Evolutionary conservation across 1,140 invertebrate species (phyloP).

Genomic region (Dendrolimus punctatus): DNA sequence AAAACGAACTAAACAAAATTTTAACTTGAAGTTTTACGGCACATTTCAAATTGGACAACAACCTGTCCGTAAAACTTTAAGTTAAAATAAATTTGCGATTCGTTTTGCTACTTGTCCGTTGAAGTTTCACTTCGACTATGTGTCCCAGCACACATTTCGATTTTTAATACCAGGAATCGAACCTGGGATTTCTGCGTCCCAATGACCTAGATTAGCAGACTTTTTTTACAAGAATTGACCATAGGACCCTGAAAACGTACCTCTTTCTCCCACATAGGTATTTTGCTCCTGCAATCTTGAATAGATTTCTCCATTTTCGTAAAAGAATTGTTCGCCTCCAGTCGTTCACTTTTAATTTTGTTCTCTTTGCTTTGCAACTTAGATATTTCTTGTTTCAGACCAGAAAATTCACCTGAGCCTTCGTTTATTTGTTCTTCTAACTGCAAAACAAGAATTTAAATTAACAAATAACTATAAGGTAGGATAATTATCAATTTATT

Average conservation of each 20-base stretch:
- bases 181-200: too few relatives aligned
- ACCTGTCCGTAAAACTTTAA: too few relatives aligned
- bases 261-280: slow-evolving; percentile 69
- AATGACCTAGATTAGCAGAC: not conserved
- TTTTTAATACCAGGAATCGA: too few relatives aligned
- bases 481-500: too few relatives aligned
- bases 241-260: slow-evolving; percentile 24
- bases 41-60: too few relatives aligned
- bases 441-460: slow-evolving; percentile 38
- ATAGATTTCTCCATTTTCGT: slow-evolving; percentile 77
- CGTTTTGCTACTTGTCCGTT: too few relatives aligned
- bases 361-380: slow-evolving; percentile 77
- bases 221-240: not conserved
- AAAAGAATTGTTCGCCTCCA: slow-evolving; percentile 85
- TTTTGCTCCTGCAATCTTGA: slow-evolving; percentile 75
- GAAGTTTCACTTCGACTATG: too few relatives aligned
- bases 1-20: too few relatives aligned
- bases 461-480: not conserved
- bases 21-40: too few relatives aligned
- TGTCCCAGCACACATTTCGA: too few relatives aligned
- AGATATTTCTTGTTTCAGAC: slow-evolving; percentile 76
- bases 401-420: slow-evolving; percentile 70
- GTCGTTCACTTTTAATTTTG: slow-evolving; percentile 78
- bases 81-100: too few relatives aligned
- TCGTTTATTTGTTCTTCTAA: slow-evolving; percentile 71